A percentile compares a stretch with the other conserved stretches of the same genome.
phyloP scores from a whole-genome alignment of 2,113 vertebrate genomes.

The Monopterus albus region DNA sequence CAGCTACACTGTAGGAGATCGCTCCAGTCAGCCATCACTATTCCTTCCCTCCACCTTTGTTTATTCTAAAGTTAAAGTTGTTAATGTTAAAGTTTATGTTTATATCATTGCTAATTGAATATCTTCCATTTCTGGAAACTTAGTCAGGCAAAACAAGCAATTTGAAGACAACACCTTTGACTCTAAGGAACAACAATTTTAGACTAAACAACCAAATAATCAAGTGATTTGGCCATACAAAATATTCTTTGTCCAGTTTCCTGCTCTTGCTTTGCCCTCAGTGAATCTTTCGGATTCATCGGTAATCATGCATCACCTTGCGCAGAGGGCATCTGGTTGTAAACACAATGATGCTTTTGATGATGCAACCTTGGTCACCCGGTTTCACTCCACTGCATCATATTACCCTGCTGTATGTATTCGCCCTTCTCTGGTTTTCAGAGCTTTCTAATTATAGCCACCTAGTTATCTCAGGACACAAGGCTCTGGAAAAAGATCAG shows the following conservation, averaged over 20 bases:
- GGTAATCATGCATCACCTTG: constrained; percentile 19
- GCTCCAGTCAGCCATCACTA: background rate
- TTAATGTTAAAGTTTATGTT: too few species aligned
- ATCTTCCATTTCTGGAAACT: too few species aligned
- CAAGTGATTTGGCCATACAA: background rate
- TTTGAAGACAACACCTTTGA: too few species aligned
- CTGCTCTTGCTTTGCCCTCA: background rate
- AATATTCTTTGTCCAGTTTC: background rate
- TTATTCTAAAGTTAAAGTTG: too few species aligned
- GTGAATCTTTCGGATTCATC: background rate
- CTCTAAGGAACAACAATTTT: too few species aligned
- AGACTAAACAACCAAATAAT: too few species aligned
- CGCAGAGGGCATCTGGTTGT: background rate
- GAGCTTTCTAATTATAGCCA: constrained; percentile 55
- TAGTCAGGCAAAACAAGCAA: too few species aligned
- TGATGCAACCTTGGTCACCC: constrained; percentile 14
- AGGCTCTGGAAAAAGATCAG: constrained; percentile 3
- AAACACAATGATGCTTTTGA: constrained; percentile 9
- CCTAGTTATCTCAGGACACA: constrained; percentile 31
- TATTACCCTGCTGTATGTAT: constrained; percentile 22
- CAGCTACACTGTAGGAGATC: background rate
- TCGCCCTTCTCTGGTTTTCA: constrained; percentile 10
- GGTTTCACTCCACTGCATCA: constrained; percentile 28
- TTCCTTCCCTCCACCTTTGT: background rate
- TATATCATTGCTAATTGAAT: too few species aligned